Evolutionary conservation across 2,113 vertebrate genomes (phyloP).

Genomic region (Tichodroma muraria): DNA sequence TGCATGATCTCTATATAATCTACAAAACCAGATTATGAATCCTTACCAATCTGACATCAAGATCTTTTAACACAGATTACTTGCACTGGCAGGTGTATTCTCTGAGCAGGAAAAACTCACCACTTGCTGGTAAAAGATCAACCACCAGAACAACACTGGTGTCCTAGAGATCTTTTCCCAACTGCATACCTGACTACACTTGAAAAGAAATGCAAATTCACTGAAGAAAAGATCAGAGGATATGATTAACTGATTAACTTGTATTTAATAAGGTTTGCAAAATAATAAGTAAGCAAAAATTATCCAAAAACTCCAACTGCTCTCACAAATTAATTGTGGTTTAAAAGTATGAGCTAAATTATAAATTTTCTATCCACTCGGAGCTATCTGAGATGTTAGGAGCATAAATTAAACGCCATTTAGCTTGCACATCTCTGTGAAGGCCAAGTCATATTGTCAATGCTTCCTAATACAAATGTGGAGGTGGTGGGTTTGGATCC

Average conservation of each 20-base stretch:
- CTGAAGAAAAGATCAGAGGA: background rate
- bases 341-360: background rate
- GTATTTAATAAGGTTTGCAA: background rate
- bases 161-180: background rate
- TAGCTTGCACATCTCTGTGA: background rate
- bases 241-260: background rate
- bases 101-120: background rate
- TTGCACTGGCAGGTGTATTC: background rate
- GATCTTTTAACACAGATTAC: background rate
- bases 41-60: background rate
- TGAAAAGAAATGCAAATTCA: background rate
- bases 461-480: background rate
- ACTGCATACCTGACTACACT: background rate
- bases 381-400: background rate
- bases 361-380: background rate
- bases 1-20: background rate
- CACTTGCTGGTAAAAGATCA: conserved; percentile 17
- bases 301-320: background rate
- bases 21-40: background rate
- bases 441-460: background rate
- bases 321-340: background rate
- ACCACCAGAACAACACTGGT: background rate
- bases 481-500: background rate
- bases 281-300: background rate
- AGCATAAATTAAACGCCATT: background rate